A percentile compares a stretch with the other conserved stretches of the same genome.
These are phyloP conservation scores for Brachionus rotundiformis DNA, from an alignment of 1,140 invertebrate species.

Conservation along the genomic window DNA sequence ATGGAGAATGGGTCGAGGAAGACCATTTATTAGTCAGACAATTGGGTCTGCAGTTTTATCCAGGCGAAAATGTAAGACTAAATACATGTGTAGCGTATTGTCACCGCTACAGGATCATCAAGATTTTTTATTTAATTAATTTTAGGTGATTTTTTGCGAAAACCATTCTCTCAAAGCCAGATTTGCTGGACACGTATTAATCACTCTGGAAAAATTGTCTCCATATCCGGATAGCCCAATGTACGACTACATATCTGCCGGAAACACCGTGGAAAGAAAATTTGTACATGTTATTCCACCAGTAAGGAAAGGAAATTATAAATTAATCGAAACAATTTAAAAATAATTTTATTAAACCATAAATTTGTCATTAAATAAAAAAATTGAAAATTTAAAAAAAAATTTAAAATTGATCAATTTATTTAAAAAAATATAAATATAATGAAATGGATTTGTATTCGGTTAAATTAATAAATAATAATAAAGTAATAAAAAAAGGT, in stretches of 20 bases:
- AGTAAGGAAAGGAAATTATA: constrained; percentile 25
- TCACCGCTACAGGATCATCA: neutral
- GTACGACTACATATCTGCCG: constrained; percentile 18
- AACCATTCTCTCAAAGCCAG: constrained; percentile 44
- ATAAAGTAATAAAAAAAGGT: too few relatives aligned
- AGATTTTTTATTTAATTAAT: neutral
- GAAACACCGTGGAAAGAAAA: constrained; percentile 38
- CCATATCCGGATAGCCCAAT: constrained; percentile 50
- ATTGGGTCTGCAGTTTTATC: constrained; percentile 46
- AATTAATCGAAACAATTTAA: constrained; percentile 46
- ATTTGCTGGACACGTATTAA: constrained; percentile 51
- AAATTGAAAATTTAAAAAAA: too few relatives aligned
- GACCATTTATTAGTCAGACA: constrained; percentile 52
- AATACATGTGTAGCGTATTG: neutral
- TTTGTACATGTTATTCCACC: constrained; percentile 51
- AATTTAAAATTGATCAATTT: too few relatives aligned
- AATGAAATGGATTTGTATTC: too few relatives aligned
- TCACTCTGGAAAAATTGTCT: constrained; percentile 44
- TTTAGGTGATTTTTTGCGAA: constrained; percentile 47
- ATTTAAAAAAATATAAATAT: too few relatives aligned
- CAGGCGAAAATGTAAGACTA: constrained; percentile 48
- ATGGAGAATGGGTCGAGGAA: constrained; percentile 49
- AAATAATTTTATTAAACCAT: too few relatives aligned
- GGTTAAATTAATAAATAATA: too few relatives aligned
- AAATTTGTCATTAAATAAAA: too few relatives aligned